Evolutionary conservation across 2,888 invertebrate genomes (phyloP), one percentile per base, ranked within the genome.

Genomic region (Eilema caniola): DNA sequence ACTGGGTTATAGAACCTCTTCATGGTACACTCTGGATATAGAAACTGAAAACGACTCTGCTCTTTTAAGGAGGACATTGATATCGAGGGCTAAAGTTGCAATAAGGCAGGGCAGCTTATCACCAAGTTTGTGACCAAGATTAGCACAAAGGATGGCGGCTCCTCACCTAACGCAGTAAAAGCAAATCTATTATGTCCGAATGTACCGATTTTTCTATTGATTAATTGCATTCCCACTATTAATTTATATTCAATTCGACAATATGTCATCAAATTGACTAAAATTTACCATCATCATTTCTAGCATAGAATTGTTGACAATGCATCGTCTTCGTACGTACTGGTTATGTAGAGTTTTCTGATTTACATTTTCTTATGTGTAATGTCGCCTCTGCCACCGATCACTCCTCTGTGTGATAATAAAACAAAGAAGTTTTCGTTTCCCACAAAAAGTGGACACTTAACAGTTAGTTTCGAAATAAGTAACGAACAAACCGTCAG

Each of bases 401-500:
- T 64, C 64, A 7, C 14, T 65, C 16, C 33, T 41, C 60, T 53
- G 23, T 67, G n/a, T 59, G 62, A 33, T 47, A 60, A 53, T 73
- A 80, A 79, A 75, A 73, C 73, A 71, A 67, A 70, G 71, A 78
- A 72, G 74, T 68, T 81, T 78, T 79, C 77, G 67, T 81, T 84
- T 84, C 85, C 83, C 83, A 84, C 79, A 82, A 79, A 73, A 66
- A 68, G 66, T 75, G 71, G 8, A 56, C 70, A 73, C 72, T 83
- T 77, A 78, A 81, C 83, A 78, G 86, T 83, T 81, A 84, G 83
- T 85, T 84, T 76, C 71, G 79, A 75, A 83, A 80, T 79, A 71
- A 68, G 70, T 68, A 57, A 66, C 69, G 83, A 74, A 73, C 73
- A 78, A 77, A 77, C 80, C 23, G 66, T 66, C 67, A 66, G 75